Base-by-base conservation (phyloP, 2,888 invertebrate genomes). In the Perizoma affinitatum region DNA sequence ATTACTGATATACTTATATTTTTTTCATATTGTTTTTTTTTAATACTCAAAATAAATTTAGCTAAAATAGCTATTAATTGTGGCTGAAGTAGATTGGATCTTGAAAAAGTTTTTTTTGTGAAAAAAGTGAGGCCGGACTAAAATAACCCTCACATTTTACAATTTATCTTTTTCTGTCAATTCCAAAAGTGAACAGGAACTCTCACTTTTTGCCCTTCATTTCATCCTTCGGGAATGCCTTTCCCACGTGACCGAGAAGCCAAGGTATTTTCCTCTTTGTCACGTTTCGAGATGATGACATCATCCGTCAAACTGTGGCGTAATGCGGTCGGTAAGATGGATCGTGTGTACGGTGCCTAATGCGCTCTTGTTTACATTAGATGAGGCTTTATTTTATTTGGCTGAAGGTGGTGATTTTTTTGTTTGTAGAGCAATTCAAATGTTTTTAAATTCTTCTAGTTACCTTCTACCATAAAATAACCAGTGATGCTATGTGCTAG, bases 281-380 rank as follows among this genome's bases (percentile, higher is more conserved):
- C 66, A 61, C 64, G 63, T 58, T 41, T 35, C 54, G 46, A 10
- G 56, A 51, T 54, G 60, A 44, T 43, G 67, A 61, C 63, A 64
- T 62, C 67, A 74, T 74, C 72, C 57, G 68, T 76, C 72, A 74
- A 54, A 50, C 59, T 57, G 70, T 66, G 68, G 64, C 66, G 62
- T 69, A 66, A 65, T 66, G 66, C 67, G 69, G 63, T 64, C 70
- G 59, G 63, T 51, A 66, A 72, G 73, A 73, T 66, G 54, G 67
- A 76, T 74, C 56, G 65, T 56, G 56, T 59, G 62, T 10, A 46
- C 45, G 58, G 41, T 40, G 44, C 61, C 46, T 58, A 60, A 65
- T 62, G 50, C 57, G 33, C 38, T 36, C 41, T 62, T 52, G 63
- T 63, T 57, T 63, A 52, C 47, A 11, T 46, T 41, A 40, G 44